Percentiles rank a stretch among this genome's conserved stretches.
Conservation (phyloP, 64 coral and sea anemone genomes). For the Acropora tenuis region DNA sequence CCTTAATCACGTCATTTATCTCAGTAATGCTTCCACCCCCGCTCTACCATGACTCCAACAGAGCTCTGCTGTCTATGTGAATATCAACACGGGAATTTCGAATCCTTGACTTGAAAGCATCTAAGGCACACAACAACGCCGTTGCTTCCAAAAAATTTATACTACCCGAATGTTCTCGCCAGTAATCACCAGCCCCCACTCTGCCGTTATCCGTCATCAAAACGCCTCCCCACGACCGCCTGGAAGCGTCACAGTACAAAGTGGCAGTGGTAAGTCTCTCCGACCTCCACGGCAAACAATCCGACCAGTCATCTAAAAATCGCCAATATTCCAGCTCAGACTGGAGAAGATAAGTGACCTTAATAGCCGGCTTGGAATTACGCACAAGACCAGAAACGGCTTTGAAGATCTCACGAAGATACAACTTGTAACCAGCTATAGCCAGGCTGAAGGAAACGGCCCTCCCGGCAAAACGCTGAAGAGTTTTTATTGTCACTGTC, state of each 20-base stretch:
- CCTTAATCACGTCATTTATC: no score
- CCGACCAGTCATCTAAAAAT: slow-evolving; percentile 55
- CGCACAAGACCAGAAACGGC: slow-evolving; percentile 15
- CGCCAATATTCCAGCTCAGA: slow-evolving; percentile 44
- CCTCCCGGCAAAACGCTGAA: no score
- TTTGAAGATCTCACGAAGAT: slow-evolving; percentile 40
- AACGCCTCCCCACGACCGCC: no score
- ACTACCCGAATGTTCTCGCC: neutral
- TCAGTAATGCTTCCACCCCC: no score
- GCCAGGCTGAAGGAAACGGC: slow-evolving; percentile 36
- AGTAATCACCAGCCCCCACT: neutral
- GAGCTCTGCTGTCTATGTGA: no score
- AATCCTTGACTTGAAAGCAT: neutral
- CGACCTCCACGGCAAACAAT: slow-evolving; percentile 11
- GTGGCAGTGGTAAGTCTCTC: neutral
- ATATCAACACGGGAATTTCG: neutral
- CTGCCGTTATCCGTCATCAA: neutral
- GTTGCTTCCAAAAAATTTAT: neutral
- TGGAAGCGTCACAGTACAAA: no score
- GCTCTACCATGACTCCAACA: no score
- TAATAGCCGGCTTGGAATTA: neutral
- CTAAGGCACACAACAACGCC: neutral
- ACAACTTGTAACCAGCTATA: slow-evolving; percentile 35
- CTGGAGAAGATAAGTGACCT: neutral
- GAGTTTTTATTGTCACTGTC: no score